phyloP scores from a whole-genome alignment of 2,797 vertebrate species.

The Pseudomugil gertrudae region DNA sequence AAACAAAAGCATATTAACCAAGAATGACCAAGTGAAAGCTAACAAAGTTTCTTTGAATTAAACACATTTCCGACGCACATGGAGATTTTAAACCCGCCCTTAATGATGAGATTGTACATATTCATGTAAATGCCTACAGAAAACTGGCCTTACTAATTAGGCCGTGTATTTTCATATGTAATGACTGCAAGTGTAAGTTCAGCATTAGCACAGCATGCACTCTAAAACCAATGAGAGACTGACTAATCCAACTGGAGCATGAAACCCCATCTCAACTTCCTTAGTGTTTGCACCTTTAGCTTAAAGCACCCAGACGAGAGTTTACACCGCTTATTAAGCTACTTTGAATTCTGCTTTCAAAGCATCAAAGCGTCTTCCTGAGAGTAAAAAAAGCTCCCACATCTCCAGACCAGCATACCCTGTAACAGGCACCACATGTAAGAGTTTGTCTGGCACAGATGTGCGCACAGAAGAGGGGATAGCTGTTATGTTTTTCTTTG shows the following conservation, averaged over 20 bases:
- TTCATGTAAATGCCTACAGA: slow-evolving; percentile 67
- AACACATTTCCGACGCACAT: slow-evolving; percentile 32
- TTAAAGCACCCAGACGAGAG: slow-evolving; percentile 22
- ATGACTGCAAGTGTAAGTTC: slow-evolving; percentile 36
- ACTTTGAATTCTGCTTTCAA: slow-evolving; percentile 39
- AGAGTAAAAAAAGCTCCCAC: slow-evolving; percentile 31
- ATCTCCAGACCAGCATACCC: slow-evolving; percentile 17
- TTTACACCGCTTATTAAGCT: slow-evolving; percentile 20
- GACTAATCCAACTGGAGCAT: slow-evolving; percentile 50
- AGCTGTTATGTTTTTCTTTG: slow-evolving; percentile 27
- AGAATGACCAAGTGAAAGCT: slow-evolving; percentile 36
- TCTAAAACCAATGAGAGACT: slow-evolving; percentile 26
- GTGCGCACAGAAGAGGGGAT: slow-evolving; percentile 6
- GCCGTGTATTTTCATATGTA: slow-evolving; percentile 59
- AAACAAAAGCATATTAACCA: slow-evolving; percentile 38
- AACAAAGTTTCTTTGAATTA: slow-evolving; percentile 50
- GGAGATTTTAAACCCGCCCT: slow-evolving; percentile 54
- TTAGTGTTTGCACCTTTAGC: slow-evolving; percentile 30
- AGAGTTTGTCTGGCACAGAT: slow-evolving; percentile 12
- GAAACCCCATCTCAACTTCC: slow-evolving; percentile 23
- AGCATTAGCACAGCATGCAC: slow-evolving; percentile 49
- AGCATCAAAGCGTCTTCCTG: slow-evolving; percentile 44
- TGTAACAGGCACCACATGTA: slow-evolving; percentile 28
- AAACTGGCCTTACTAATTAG: slow-evolving; percentile 56
- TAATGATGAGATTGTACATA: slow-evolving; percentile 45